Base-by-base conservation (phyloP, 2,113 vertebrate species). In the Crotalus helleri region DNA sequence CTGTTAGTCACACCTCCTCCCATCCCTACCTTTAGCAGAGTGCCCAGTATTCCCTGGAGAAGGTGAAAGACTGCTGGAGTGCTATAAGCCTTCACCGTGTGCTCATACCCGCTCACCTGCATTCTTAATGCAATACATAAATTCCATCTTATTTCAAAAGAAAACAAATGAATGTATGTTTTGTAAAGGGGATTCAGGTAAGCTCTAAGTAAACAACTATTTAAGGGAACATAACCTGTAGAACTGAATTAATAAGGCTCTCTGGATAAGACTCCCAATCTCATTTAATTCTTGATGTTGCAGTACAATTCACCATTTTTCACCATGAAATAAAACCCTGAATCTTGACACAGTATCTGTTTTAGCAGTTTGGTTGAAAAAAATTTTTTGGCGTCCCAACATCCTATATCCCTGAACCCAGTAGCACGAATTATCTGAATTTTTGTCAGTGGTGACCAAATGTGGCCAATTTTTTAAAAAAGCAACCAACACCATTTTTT, bases 231-330 rank as follows among this genome's bases (percentile, higher is more conserved):
- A 81, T 81, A 81, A 44, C 74, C 33, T 81, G 17, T 19, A 81
- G 33, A 81, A 39, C 3, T 3, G 33, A 81, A 81, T 81, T 44
- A 81, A 81, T 81, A 81, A 81, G 33, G 17, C 2, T 58, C 44
- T 26, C 24, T 29, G 58, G 53, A 12, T 9, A 29, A 0, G 0
- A 0, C 0, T 15, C 1, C 23, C 13, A 15, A 0, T 0, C 7
- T 21, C 6, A 46, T 0, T 0, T 1, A 51, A 4, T 2, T 4
- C 1, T 6, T 90, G 29, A 21, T 5, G 49, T 39, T 92, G 4
- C 55, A 57, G 4, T 57, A 57, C 55, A 57, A 57, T 51, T 9
- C 8, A 51, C 49, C 49, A 51, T 51, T 51, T 51, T 51, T 51
- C 7, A 51, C 49, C 49, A 51, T 9, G 49, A 51, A 51, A 51